phyloP scores from a whole-genome alignment of 1,140 invertebrate genomes.

The Cotesia vestalis region DNA sequence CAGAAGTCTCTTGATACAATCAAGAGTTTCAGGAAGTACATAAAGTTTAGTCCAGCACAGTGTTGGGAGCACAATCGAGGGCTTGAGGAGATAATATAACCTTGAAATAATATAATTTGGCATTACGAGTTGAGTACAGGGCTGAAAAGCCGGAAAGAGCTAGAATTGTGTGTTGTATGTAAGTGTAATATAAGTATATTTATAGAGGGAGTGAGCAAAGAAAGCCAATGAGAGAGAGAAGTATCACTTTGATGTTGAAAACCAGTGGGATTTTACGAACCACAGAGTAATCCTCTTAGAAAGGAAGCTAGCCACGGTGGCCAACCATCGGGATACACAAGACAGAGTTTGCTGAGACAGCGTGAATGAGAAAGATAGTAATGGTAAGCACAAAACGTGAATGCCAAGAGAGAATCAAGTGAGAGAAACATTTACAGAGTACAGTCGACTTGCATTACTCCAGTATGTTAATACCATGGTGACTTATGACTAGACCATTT shows the following conservation, averaged over 20 bases:
- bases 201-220: not conserved
- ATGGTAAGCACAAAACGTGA: not conserved
- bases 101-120: slow-evolving; percentile 20
- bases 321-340: slow-evolving; percentile 30
- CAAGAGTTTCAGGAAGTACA: slow-evolving; percentile 15
- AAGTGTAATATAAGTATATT: not conserved
- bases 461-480: not conserved
- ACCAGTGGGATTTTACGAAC: slow-evolving; percentile 50
- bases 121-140: not conserved
- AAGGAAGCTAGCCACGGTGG: slow-evolving; percentile 36
- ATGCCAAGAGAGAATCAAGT: slow-evolving; percentile 18
- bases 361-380: slow-evolving; percentile 4
- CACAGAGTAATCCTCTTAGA: slow-evolving; percentile 55
- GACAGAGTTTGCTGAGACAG: not conserved
- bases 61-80: slow-evolving; percentile 3
- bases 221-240: slow-evolving; percentile 9
- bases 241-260: slow-evolving; percentile 47
- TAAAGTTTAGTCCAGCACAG: slow-evolving; percentile 7
- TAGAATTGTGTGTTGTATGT: not conserved
- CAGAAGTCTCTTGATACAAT: not conserved
- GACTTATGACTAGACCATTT: slow-evolving; percentile 2
- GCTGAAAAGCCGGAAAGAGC: not conserved
- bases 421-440: slow-evolving; percentile 22
- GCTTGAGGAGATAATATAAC: not conserved
- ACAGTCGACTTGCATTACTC: slow-evolving; percentile 1